These are phyloP conservation scores for Agrochola lota DNA, from an alignment of 2,888 invertebrate species.

Conservation along the genomic window DNA sequence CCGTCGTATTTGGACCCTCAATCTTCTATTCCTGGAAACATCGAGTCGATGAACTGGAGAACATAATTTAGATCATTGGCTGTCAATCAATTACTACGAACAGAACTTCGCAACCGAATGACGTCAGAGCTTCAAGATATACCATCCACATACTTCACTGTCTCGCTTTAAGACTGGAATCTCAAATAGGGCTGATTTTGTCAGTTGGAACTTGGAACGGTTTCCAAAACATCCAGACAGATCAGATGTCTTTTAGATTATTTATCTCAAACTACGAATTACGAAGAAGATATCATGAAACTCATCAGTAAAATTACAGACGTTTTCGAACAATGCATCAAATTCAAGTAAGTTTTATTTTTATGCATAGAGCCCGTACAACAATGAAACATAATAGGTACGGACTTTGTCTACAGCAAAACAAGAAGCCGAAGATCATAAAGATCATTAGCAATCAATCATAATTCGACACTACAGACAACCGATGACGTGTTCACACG, in stretches of 20 bases:
- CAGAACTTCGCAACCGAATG: slow-evolving; percentile 48
- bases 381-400: neutral
- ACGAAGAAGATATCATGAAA: neutral
- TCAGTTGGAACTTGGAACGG: slow-evolving; percentile 15
- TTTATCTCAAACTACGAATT: neutral
- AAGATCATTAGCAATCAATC: slow-evolving; percentile 43
- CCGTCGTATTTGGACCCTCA: neutral
- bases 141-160: slow-evolving; percentile 26
- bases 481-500: slow-evolving; percentile 27
- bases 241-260: slow-evolving; percentile 14
- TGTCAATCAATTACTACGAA: slow-evolving; percentile 48
- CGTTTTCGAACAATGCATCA: neutral
- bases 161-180: slow-evolving; percentile 9
- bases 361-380: neutral
- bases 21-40: slow-evolving; percentile 14
- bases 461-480: slow-evolving; percentile 25
- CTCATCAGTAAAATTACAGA: neutral
- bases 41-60: slow-evolving; percentile 52
- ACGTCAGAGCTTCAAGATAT: slow-evolving; percentile 42
- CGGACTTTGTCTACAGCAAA: neutral
- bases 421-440: slow-evolving; percentile 23
- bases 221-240: slow-evolving; percentile 16
- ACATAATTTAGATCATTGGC: slow-evolving; percentile 42
- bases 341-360: neutral
- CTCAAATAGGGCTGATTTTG: slow-evolving; percentile 42